A percentile compares a stretch with the other conserved stretches of the same genome.
phyloP scores from a whole-genome alignment of 2,113 vertebrate genomes.

The Amphilophus citrinellus region DNA sequence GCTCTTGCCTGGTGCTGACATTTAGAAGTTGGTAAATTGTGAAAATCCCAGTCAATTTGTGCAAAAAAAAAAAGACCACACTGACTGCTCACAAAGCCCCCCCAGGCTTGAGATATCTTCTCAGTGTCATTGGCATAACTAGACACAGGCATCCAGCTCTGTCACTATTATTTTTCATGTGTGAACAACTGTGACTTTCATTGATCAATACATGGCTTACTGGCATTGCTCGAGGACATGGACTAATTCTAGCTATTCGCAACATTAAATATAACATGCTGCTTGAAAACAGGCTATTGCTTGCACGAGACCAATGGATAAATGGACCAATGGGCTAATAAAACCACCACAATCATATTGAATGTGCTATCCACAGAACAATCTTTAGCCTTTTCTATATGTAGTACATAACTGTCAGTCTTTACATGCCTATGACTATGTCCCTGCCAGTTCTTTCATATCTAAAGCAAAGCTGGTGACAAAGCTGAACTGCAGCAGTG shows the following conservation, averaged over 20 bases:
- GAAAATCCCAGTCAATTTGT: constrained; percentile 70
- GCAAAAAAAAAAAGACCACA: constrained; percentile 70
- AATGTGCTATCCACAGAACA: constrained; percentile 16
- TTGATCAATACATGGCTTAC: constrained; percentile 70
- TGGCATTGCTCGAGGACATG: constrained; percentile 56
- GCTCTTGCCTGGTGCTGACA: constrained; percentile 76
- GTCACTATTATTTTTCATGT: constrained; percentile 63
- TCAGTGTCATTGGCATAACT: constrained; percentile 71
- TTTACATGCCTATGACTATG: constrained; percentile 45
- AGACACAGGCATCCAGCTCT: constrained; percentile 52
- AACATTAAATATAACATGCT: constrained; percentile 49
- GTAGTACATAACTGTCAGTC: constrained; percentile 20
- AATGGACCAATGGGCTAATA: constrained; percentile 7
- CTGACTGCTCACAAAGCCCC: constrained; percentile 61
- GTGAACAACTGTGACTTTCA: constrained; percentile 64
- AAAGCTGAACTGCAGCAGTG: not conserved
- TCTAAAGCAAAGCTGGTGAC: not conserved
- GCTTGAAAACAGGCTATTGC: constrained; percentile 15
- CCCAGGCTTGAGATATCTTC: constrained; percentile 70
- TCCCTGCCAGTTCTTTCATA: not conserved
- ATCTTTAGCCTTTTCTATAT: constrained; percentile 23
- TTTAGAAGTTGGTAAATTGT: constrained; percentile 79
- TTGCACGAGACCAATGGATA: constrained; percentile 3
- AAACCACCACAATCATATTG: not conserved
- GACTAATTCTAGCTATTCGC: constrained; percentile 53